Evolutionary conservation across 2,797 vertebrate genomes (phyloP).

Genomic region (Cryptoprocta ferox): DNA sequence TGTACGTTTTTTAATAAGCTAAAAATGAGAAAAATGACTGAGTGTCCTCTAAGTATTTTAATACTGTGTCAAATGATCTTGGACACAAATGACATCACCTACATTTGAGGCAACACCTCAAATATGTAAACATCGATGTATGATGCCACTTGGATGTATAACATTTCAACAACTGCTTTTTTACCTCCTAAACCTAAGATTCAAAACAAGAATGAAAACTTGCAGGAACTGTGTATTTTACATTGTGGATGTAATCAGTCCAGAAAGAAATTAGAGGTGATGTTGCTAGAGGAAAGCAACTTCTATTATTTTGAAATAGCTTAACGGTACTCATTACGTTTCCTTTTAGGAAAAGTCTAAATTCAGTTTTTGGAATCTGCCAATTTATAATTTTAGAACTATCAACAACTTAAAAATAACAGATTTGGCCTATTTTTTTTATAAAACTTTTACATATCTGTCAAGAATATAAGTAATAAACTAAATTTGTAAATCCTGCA

Average conservation of each 20-base stretch:
- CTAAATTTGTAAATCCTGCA: not conserved
- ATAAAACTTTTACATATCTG: not conserved
- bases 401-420: constrained; percentile 40
- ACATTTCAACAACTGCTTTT: not conserved
- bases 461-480: not conserved
- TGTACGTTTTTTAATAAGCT: not conserved
- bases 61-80: not conserved
- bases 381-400: constrained; percentile 46
- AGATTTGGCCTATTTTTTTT: constrained; percentile 9
- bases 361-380: not conserved
- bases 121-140: not conserved
- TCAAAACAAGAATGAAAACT: not conserved
- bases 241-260: not conserved
- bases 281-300: not conserved
- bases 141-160: not conserved
- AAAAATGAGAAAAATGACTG: not conserved
- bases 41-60: not conserved
- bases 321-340: constrained; percentile 17
- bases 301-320: constrained; percentile 1
- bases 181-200: not conserved
- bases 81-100: not conserved
- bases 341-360: constrained; percentile 31
- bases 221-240: not conserved
- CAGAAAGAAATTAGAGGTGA: not conserved
- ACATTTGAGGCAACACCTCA: not conserved